phyloP scores from a whole-genome alignment of 1,140 invertebrate genomes.

The Platyura marginata region DNA sequence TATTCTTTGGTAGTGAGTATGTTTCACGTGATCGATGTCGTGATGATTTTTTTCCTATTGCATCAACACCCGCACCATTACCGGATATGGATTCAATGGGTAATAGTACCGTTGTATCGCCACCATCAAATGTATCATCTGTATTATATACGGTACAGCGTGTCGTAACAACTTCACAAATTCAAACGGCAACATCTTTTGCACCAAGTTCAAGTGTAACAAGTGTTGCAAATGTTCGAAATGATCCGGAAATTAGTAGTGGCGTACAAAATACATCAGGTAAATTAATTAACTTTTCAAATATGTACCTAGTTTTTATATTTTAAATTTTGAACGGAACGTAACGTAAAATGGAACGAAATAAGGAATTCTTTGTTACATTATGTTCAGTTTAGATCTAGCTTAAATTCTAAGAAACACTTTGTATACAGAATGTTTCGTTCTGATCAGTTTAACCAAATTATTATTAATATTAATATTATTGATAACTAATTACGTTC shows the following conservation, averaged over 20 bases:
- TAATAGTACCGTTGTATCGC: background rate
- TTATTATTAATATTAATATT: too few species aligned
- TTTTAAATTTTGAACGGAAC: too few species aligned
- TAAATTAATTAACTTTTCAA: too few species aligned
- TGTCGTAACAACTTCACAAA: constrained; percentile 22
- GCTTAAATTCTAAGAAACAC: too few species aligned
- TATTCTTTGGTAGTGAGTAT: background rate
- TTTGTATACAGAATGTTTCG: too few species aligned
- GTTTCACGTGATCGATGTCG: constrained; percentile 10
- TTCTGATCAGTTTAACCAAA: too few species aligned
- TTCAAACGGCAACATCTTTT: constrained; percentile 20
- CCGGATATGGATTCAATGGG: constrained; percentile 4
- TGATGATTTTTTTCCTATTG: constrained; percentile 15
- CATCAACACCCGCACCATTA: constrained; percentile 13
- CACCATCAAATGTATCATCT: background rate
- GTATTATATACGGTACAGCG: constrained; percentile 22
- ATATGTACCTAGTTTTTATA: too few species aligned
- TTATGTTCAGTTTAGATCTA: too few species aligned
- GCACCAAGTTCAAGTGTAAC: constrained; percentile 14
- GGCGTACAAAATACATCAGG: background rate
- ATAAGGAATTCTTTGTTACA: too few species aligned
- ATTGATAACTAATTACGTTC: too few species aligned
- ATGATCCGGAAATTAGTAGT: constrained; percentile 7
- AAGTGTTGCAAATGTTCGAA: constrained; percentile 18
- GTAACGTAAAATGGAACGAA: too few species aligned